A percentile compares a stretch with the other conserved stretches of the same genome.
Conservation (phyloP, 2,113 vertebrate genomes). For the Protomyctophum bolini region DNA sequence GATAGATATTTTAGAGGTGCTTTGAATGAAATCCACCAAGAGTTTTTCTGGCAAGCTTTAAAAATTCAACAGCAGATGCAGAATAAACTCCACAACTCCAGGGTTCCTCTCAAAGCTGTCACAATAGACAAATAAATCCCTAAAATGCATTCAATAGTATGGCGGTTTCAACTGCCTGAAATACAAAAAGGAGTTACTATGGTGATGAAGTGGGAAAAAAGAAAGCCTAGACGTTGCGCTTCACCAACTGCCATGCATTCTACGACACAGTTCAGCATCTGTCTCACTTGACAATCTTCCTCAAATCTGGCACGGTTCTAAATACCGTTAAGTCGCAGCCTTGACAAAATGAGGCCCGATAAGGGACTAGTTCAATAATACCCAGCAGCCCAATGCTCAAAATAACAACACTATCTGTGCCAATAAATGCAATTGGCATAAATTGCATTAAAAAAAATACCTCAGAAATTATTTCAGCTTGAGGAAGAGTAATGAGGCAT, state of each 20-base stretch:
- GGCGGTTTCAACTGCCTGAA: conserved; percentile 28
- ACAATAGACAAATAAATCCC: conserved; percentile 4
- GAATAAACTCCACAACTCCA: conserved; percentile 16
- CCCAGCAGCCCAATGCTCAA: conserved; percentile 11
- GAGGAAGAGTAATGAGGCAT: background rate
- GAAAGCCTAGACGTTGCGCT: conserved; percentile 17
- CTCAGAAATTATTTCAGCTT: background rate
- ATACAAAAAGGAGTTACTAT: conserved; percentile 41
- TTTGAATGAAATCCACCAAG: conserved; percentile 18
- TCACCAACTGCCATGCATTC: conserved; percentile 5
- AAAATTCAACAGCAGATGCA: conserved; percentile 38
- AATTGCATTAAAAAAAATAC: background rate
- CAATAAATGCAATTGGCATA: conserved; percentile 19
- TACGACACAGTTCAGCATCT: conserved; percentile 11
- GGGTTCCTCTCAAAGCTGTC: conserved; percentile 26
- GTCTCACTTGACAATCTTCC: conserved; percentile 26
- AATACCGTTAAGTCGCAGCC: conserved; percentile 31
- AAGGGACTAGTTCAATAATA: conserved; percentile 25
- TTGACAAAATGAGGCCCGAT: conserved; percentile 50
- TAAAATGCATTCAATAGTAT: conserved; percentile 17
- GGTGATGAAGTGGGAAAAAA: conserved; percentile 29
- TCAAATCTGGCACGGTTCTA: conserved; percentile 8
- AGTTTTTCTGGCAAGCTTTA: conserved; percentile 16
- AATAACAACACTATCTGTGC: conserved; percentile 15
- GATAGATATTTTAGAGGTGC: conserved; percentile 16